These are phyloP conservation scores for Microctonus aethiopoides DNA, from an alignment of 2,888 invertebrate species.

Conservation along the genomic window DNA sequence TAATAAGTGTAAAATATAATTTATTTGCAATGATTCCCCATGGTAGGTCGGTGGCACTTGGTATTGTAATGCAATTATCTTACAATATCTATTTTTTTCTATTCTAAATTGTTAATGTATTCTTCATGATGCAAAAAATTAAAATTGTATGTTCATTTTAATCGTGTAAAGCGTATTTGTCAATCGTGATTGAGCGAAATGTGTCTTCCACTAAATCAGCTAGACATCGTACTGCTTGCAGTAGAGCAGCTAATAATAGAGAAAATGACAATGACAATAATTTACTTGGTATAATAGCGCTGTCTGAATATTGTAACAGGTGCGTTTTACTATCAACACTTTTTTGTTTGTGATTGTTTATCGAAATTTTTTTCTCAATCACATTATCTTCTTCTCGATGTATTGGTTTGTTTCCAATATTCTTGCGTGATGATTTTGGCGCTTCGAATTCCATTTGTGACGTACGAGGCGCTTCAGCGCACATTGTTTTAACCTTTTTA, in stretches of 20 bases:
- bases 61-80: background rate
- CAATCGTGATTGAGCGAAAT: constrained; percentile 57
- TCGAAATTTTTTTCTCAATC: background rate
- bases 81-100: background rate
- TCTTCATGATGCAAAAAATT: background rate
- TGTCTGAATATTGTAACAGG: constrained; percentile 42
- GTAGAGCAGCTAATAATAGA: constrained; percentile 72
- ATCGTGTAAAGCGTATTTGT: constrained; percentile 48
- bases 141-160: constrained; percentile 26
- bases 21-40: constrained; percentile 18
- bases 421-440: background rate
- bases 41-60: background rate
- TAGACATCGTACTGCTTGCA: constrained; percentile 74
- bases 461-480: constrained; percentile 22
- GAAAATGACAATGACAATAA: constrained; percentile 73
- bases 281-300: constrained; percentile 65
- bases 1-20: constrained; percentile 38
- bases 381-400: background rate
- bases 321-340: background rate
- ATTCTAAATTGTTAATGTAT: constrained; percentile 9
- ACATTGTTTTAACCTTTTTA: constrained; percentile 47
- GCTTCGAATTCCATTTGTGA: background rate
- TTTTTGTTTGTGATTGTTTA: background rate
- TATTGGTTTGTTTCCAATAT: background rate
- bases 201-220: constrained; percentile 73